phyloP scores from a whole-genome alignment of 1,140 invertebrate genomes.

The Oreohelix idahoensis region DNA sequence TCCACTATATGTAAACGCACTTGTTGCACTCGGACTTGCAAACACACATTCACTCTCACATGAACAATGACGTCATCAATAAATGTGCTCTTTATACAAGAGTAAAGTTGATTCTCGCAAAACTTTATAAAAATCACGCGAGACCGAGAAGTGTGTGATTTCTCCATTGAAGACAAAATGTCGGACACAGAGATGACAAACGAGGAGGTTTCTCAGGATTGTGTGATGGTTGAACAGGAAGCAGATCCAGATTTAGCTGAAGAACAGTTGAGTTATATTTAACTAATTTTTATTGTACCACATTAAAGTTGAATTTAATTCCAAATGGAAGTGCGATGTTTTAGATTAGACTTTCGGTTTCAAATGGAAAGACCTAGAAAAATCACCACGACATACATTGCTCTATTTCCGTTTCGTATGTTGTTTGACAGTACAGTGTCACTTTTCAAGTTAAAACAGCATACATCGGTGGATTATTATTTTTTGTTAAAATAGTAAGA shows the following conservation, averaged over 20 bases:
- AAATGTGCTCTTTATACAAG: neutral
- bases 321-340: no score
- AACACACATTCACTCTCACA: no score
- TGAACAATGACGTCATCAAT: slow-evolving; percentile 1
- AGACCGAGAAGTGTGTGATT: neutral
- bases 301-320: no score
- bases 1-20: no score
- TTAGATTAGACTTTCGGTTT: neutral
- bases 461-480: neutral
- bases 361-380: slow-evolving; percentile 29
- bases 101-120: neutral
- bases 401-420: neutral
- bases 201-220: slow-evolving; percentile 27
- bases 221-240: slow-evolving; percentile 13
- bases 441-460: no score
- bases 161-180: slow-evolving; percentile 36
- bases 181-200: slow-evolving; percentile 44
- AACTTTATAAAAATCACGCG: neutral
- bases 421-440: neutral
- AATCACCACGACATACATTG: neutral
- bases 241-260: slow-evolving; percentile 35
- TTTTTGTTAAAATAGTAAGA: no score
- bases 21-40: no score
- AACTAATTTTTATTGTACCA: neutral
- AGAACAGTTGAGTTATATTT: slow-evolving; percentile 39